Base-by-base conservation (phyloP, 2,797 vertebrate species). In the Leontopithecus rosalia region DNA sequence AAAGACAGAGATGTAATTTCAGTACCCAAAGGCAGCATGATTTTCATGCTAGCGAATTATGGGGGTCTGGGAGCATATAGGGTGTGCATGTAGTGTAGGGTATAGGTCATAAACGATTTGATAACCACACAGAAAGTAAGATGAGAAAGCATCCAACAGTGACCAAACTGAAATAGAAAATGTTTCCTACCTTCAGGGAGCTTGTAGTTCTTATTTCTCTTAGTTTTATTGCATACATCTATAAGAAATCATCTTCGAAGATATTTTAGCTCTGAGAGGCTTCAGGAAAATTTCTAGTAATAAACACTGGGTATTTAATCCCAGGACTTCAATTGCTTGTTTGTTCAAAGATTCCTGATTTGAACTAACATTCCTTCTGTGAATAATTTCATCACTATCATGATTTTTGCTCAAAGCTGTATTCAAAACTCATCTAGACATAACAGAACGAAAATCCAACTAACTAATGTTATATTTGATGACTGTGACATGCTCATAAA, bases 401-500 rank as follows among this genome's bases (percentile, higher is more conserved):
- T 13, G 39, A 52, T 13, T 90, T 94, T 88, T 88, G 50, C 17
- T 79, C 86, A 57, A 5, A 75, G n/a, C 77, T 84, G 7, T 89
- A 67, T 91, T 94, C 39, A 64, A 20, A 82, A 93, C 76, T 88
- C 87, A 95, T 95, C 46, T 19, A 86, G 58, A 77, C 39, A 36
- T 72, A 85, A 41, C 22, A 88, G 61, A 50, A 89, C n/a, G 86
- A 92, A 92, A 94, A 95, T 88, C 15, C 73, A 97, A 64, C 39
- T 50, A 90, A 93, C 41, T 83, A 39, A 57, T 91, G 81, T 90
- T 91, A 91, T 95, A 50, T 96, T 95, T 80, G 73, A n/a, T 96
- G 76, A 95, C 90, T 91, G 92, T 88, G 90, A 97, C 96, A 88
- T 94, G 84, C 93, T 96, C 89, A 94, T 96, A 90, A 93, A 67